Percentiles rank a stretch among this genome's conserved stretches.
These are phyloP conservation scores for Drosophila watanabei DNA, from an alignment of 1,140 invertebrate species.

Conservation along the genomic window DNA sequence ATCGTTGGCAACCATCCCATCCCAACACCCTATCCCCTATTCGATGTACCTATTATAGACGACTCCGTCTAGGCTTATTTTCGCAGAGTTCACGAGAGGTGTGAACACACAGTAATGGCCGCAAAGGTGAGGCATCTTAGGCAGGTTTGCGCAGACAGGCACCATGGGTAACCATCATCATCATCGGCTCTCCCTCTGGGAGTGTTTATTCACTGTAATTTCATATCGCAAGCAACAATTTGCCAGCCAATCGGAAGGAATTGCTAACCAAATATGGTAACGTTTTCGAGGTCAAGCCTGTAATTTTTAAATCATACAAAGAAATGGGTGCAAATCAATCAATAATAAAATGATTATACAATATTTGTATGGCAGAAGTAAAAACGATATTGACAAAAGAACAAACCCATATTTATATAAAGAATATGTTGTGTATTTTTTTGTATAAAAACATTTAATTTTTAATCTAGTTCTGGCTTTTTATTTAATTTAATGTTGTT, in stretches of 20 bases:
- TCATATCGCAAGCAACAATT: conserved; percentile 7
- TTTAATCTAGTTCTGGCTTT: background rate
- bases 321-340: conserved; percentile 4
- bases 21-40: background rate
- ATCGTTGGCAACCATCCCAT: conserved; percentile 36
- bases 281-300: conserved; percentile 1
- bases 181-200: background rate
- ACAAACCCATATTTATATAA: background rate
- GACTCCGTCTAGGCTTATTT: conserved; percentile 34
- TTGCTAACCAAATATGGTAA: conserved; percentile 7
- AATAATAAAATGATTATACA: background rate
- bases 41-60: background rate
- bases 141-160: background rate
- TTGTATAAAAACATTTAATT: background rate
- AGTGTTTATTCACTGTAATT: background rate
- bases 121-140: conserved; percentile 10
- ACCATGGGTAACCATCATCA: background rate
- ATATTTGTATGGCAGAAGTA: background rate
- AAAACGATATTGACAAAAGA: background rate
- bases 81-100: conserved; percentile 20
- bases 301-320: conserved; percentile 15
- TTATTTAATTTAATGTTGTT: background rate
- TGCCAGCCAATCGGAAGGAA: conserved; percentile 3
- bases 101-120: conserved; percentile 23
- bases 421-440: background rate